Percentiles rank a stretch among this genome's conserved stretches.
These are phyloP conservation scores for Torymus aiolomorphi DNA, from an alignment of 2,888 invertebrate species.

Conservation along the genomic window DNA sequence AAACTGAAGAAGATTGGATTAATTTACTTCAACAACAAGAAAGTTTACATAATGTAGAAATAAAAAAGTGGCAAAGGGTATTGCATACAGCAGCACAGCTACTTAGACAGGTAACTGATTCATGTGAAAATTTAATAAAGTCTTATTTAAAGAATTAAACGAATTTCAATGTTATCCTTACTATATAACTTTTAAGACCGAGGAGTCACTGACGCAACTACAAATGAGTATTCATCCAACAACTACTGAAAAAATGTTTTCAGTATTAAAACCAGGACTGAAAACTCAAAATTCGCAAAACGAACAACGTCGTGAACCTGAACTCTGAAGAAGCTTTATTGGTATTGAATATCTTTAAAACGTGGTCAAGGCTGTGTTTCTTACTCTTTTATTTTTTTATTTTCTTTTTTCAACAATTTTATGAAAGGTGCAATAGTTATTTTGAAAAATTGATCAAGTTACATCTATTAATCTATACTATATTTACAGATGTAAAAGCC, in stretches of 20 bases:
- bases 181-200: conserved; percentile 80
- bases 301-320: conserved; percentile 62
- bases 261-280: conserved; percentile 74
- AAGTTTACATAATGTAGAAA: conserved; percentile 86
- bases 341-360: conserved; percentile 46
- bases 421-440: conserved; percentile 39
- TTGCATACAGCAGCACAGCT: conserved; percentile 84
- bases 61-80: conserved; percentile 88
- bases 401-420: conserved; percentile 24
- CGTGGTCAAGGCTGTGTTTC: conserved; percentile 54
- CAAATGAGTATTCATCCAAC: conserved; percentile 81
- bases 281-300: conserved; percentile 68
- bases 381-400: conserved; percentile 47
- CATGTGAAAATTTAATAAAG: conserved; percentile 33
- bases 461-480: conserved; percentile 22
- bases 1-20: conserved; percentile 89
- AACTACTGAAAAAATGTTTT: conserved; percentile 77
- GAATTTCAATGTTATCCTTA: conserved; percentile 47
- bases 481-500: conserved; percentile 30
- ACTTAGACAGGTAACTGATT: conserved; percentile 82
- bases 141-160: conserved; percentile 25
- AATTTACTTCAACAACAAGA: conserved; percentile 88
- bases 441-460: conserved; percentile 21
- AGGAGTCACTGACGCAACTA: conserved; percentile 85
- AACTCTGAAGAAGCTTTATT: conserved; percentile 59